phyloP scores from a whole-genome alignment of 2,113 vertebrate species.

The Bufo bufo region DNA sequence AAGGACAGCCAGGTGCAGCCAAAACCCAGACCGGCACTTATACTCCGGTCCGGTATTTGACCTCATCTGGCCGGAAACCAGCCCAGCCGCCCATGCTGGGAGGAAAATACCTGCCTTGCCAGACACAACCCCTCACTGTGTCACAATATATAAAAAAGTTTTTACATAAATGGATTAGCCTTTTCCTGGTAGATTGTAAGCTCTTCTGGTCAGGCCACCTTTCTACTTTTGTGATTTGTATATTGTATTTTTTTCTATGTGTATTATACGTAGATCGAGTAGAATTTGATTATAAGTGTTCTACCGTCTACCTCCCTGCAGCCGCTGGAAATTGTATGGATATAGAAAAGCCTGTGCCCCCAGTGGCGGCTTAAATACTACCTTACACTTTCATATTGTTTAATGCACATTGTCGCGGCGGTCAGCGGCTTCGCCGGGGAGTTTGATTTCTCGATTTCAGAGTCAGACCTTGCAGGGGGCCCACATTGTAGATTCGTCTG shows the following conservation, averaged over 20 bases:
- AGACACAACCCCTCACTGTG: too few relatives aligned
- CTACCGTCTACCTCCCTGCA: not conserved
- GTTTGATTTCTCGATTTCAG: constrained; percentile 47
- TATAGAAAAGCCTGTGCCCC: not conserved
- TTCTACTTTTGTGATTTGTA: not conserved
- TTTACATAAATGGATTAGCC: too few relatives aligned
- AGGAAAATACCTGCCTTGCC: too few relatives aligned
- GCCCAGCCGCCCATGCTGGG: too few relatives aligned
- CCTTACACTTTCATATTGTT: constrained; percentile 26
- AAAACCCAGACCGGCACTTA: too few relatives aligned
- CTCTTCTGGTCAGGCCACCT: not conserved
- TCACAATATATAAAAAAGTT: too few relatives aligned
- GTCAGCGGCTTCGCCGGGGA: not conserved
- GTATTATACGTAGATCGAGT: not conserved
- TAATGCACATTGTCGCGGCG: constrained; percentile 5
- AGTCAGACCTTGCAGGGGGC: constrained; percentile 50
- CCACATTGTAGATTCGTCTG: constrained; percentile 53
- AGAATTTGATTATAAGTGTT: constrained; percentile 22
- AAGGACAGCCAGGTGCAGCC: too few relatives aligned
- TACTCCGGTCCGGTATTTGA: too few relatives aligned
- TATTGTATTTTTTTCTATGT: not conserved
- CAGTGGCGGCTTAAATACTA: constrained; percentile 25
- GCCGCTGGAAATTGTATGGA: not conserved
- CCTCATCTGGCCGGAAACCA: too few relatives aligned
- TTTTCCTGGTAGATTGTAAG: not conserved